Conservation (phyloP, 2,113 vertebrate species). For the Centropristis striata region DNA sequence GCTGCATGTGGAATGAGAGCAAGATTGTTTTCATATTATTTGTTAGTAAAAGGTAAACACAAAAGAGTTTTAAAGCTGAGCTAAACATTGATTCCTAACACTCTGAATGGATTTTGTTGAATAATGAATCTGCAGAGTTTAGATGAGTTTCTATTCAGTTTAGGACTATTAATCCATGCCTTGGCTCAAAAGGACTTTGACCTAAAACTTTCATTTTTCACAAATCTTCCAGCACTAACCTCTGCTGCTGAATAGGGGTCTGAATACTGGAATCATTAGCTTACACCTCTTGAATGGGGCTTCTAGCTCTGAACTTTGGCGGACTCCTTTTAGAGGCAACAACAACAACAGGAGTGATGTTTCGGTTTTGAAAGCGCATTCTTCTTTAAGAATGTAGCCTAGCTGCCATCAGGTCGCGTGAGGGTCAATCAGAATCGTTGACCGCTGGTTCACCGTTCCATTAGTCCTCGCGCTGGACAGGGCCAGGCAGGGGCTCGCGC, state of each 20-base stretch:
- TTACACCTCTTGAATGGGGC: slow-evolving; percentile 53
- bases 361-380: slow-evolving; percentile 76
- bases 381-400: slow-evolving; percentile 79
- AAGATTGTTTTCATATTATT: slow-evolving; percentile 13
- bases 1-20: slow-evolving; percentile 20
- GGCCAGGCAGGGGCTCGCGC: slow-evolving; percentile 67
- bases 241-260: slow-evolving; percentile 38
- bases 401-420: slow-evolving; percentile 77
- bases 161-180: slow-evolving; percentile 64
- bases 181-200: slow-evolving; percentile 51
- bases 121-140: slow-evolving; percentile 34
- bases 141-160: slow-evolving; percentile 43
- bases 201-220: slow-evolving; percentile 78
- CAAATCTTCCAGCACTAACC: slow-evolving; percentile 29
- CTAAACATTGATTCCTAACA: slow-evolving; percentile 29
- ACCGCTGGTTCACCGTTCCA: slow-evolving; percentile 82
- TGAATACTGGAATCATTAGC: slow-evolving; percentile 68
- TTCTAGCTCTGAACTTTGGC: slow-evolving; percentile 66
- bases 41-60: slow-evolving; percentile 25
- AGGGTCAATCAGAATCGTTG: slow-evolving; percentile 81
- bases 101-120: slow-evolving; percentile 36
- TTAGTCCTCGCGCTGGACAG: slow-evolving; percentile 79
- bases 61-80: slow-evolving; percentile 11
- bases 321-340: slow-evolving; percentile 64
- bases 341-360: slow-evolving; percentile 64